phyloP scores from a whole-genome alignment of 2,888 invertebrate genomes.

The Ptychoptera albimana region DNA sequence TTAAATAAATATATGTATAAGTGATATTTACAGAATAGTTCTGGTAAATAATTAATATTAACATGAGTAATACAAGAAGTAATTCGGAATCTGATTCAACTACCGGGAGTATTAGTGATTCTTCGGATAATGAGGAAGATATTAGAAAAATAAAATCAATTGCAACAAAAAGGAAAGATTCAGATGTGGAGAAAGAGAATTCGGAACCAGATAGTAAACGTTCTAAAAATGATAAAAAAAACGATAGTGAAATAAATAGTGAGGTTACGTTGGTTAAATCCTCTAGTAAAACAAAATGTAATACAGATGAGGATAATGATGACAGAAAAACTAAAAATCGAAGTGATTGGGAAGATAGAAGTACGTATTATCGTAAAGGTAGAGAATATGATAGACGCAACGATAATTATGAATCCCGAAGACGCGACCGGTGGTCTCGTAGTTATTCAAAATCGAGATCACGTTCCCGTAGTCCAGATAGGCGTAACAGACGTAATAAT shows the following conservation, averaged over 20 bases:
- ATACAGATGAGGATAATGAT: too few relatives aligned
- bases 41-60: too few relatives aligned
- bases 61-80: background rate
- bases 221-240: background rate
- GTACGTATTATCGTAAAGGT: too few relatives aligned
- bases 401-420: background rate
- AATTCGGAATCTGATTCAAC: slow-evolving; percentile 6
- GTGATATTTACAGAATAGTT: too few relatives aligned
- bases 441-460: background rate
- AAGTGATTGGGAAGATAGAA: too few relatives aligned
- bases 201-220: background rate
- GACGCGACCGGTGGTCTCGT: background rate
- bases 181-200: background rate
- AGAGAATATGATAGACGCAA: background rate
- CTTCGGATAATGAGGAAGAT: slow-evolving; percentile 2
- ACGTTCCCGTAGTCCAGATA: background rate
- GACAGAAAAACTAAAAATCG: too few relatives aligned
- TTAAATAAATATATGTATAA: too few relatives aligned
- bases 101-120: background rate
- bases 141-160: slow-evolving; percentile 1
- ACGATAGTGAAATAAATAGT: background rate
- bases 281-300: too few relatives aligned
- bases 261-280: too few relatives aligned
- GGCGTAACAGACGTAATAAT: background rate
- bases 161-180: background rate